Conservation (phyloP, 2,888 invertebrate genomes). For the Galeopsomyia nigrocyanea region DNA sequence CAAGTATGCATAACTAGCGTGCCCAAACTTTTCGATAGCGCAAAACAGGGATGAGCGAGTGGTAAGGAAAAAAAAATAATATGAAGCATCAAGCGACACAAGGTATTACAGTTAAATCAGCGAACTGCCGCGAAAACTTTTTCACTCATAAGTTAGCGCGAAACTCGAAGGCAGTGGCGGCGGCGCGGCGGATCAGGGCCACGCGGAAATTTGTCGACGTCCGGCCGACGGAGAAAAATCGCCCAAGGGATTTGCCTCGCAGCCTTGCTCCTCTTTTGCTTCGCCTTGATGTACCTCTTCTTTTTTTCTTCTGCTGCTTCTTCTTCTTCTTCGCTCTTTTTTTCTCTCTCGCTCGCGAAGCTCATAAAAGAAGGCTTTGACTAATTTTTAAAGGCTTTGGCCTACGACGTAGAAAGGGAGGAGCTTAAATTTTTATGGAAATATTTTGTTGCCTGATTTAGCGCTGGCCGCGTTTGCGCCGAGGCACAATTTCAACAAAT, state of each 20-base stretch:
- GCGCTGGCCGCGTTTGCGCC: too few relatives aligned
- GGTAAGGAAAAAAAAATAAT: neutral
- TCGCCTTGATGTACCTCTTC: neutral
- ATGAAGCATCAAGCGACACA: neutral
- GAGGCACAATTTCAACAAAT: too few relatives aligned
- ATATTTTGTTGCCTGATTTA: too few relatives aligned
- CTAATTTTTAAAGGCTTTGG: too few relatives aligned
- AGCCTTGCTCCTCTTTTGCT: conserved; percentile 2
- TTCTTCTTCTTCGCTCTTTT: too few relatives aligned
- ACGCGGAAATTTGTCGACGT: conserved; percentile 36
- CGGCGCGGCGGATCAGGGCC: neutral
- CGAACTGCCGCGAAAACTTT: conserved; percentile 12
- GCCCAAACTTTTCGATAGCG: neutral
- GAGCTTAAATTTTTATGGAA: too few relatives aligned
- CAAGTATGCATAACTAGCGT: neutral
- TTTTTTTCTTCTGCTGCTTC: neutral
- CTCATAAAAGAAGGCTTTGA: too few relatives aligned
- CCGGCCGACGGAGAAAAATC: conserved; percentile 36
- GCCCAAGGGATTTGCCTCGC: conserved; percentile 6
- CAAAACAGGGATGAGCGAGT: neutral
- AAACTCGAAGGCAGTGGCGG: conserved; percentile 1
- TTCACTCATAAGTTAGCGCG: conserved; percentile 40
- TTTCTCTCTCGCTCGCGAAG: too few relatives aligned
- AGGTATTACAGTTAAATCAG: neutral
- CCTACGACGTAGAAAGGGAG: too few relatives aligned